Conservation (phyloP, 1,140 invertebrate species). For the Drosophila dunni region DNA sequence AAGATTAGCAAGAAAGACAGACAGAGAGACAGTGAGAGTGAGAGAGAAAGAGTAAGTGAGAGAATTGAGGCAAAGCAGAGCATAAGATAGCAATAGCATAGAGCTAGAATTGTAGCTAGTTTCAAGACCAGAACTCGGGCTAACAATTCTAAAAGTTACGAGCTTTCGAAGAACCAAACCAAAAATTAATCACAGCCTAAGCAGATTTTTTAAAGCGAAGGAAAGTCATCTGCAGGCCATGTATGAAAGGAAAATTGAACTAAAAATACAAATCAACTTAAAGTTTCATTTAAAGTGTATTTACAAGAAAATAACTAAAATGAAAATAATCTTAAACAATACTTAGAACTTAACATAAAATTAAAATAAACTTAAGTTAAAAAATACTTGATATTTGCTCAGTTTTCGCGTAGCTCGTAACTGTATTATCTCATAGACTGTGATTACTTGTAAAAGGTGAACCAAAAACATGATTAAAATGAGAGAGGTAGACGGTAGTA, state of each 20-base stretch:
- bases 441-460: slow-evolving; percentile 30
- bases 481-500: slow-evolving; percentile 13
- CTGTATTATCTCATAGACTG: slow-evolving; percentile 15
- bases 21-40: slow-evolving; percentile 10
- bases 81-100: slow-evolving; percentile 24
- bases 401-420: slow-evolving; percentile 33
- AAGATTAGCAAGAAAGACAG: slow-evolving; percentile 12
- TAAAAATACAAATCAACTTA: background rate
- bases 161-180: slow-evolving; percentile 10
- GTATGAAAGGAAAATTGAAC: background rate
- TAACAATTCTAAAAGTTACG: slow-evolving; percentile 33
- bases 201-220: background rate
- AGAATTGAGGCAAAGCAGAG: slow-evolving; percentile 26
- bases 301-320: slow-evolving; percentile 14
- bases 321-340: background rate
- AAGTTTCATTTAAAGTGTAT: slow-evolving; percentile 6
- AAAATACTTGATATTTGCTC: slow-evolving; percentile 5
- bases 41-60: slow-evolving; percentile 6
- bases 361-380: background rate
- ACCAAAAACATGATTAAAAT: slow-evolving; percentile 25
- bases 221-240: slow-evolving; percentile 6
- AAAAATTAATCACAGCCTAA: background rate
- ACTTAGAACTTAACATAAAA: background rate
- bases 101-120: slow-evolving; percentile 35
- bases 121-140: slow-evolving; percentile 43